Conservation (phyloP, 1,140 invertebrate species). For the Lasaia peninsularis region DNA sequence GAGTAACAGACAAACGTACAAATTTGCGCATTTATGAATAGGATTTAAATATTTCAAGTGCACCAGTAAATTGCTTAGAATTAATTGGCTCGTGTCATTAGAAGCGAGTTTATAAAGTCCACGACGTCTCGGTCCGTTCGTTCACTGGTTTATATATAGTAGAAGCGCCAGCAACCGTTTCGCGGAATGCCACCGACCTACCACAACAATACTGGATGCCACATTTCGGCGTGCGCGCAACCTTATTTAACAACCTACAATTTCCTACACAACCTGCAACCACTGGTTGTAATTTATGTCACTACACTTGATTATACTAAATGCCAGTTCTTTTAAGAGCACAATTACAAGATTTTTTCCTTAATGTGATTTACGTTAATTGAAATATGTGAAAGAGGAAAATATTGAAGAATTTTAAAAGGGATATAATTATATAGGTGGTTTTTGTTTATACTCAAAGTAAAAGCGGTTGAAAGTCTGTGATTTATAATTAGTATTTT, state of each 20-base stretch:
- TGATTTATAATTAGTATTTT: too few species aligned
- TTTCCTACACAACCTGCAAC: not conserved
- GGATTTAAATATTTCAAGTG: too few species aligned
- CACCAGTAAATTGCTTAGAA: not conserved
- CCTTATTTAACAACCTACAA: constrained; percentile 18
- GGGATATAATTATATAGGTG: too few species aligned
- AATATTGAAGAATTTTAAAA: too few species aligned
- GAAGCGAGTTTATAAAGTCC: constrained; percentile 19
- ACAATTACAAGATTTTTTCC: not conserved
- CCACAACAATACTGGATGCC: constrained; percentile 41
- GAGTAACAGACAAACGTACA: too few species aligned
- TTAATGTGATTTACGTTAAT: too few species aligned
- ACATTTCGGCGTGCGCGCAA: constrained; percentile 43
- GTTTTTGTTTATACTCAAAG: too few species aligned
- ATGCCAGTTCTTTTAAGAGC: not conserved
- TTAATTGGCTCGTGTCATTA: not conserved
- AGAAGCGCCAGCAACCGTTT: constrained; percentile 36
- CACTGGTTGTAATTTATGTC: not conserved
- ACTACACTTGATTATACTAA: not conserved
- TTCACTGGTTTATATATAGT: constrained; percentile 73
- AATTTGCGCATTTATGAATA: too few species aligned
- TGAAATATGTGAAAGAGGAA: too few species aligned
- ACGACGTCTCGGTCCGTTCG: constrained; percentile 39
- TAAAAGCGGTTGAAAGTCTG: too few species aligned
- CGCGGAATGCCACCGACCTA: constrained; percentile 64